Conservation (phyloP, 2,113 vertebrate species). For the Xiphorhynchus elegans region DNA sequence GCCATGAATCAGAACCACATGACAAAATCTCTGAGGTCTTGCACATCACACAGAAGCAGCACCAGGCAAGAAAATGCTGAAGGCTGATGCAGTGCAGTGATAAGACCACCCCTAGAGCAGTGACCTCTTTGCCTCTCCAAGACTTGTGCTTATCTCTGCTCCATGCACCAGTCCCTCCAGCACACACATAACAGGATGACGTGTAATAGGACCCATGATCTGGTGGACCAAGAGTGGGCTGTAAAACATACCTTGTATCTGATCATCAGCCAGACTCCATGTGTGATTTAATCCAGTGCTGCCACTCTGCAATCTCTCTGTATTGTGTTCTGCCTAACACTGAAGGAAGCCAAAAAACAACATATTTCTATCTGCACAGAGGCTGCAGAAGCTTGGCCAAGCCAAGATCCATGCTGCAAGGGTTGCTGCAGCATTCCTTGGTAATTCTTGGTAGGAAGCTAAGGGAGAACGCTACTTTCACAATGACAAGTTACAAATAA, state of each 20-base stretch:
- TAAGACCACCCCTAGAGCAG: neutral
- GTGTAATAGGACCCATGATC: neutral
- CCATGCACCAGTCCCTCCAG: neutral
- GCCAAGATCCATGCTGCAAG: neutral
- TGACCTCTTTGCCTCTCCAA: neutral
- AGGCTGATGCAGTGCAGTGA: neutral
- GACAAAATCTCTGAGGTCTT: neutral
- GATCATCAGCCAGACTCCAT: neutral
- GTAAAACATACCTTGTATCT: neutral
- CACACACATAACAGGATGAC: neutral
- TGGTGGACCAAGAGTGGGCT: neutral
- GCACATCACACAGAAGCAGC: neutral
- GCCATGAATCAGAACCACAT: neutral
- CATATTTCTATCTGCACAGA: neutral
- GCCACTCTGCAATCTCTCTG: neutral
- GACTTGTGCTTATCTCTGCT: neutral
- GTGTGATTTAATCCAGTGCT: neutral
- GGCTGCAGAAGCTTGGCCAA: neutral
- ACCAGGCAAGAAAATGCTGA: neutral
- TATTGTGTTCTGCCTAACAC: neutral
- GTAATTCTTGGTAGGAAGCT: neutral
- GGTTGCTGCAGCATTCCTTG: neutral
- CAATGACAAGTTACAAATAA: neutral
- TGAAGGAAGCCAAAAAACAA: neutral
- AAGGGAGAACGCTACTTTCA: neutral